Evolutionary conservation across 2,888 invertebrate genomes (phyloP).

Genomic region (Steromphala cineraria): DNA sequence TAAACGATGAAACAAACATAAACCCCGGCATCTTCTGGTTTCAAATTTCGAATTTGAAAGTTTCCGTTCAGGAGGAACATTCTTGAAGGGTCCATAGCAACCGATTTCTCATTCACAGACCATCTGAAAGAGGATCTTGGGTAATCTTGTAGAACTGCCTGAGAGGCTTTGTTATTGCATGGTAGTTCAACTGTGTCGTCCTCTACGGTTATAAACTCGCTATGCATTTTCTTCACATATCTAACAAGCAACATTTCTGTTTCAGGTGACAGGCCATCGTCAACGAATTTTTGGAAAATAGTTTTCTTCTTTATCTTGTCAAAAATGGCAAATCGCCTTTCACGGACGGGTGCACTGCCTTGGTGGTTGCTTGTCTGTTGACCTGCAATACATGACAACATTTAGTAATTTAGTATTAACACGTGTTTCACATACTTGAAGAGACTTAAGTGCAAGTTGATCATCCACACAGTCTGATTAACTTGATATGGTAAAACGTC

Average conservation of each 20-base stretch:
- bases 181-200: neutral
- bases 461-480: no score
- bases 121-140: neutral
- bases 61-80: neutral
- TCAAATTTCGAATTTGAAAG: neutral
- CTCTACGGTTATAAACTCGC: neutral
- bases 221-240: neutral
- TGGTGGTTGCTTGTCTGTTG: neutral
- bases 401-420: no score
- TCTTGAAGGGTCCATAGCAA: slow-evolving; percentile 3
- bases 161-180: neutral
- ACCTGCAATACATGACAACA: neutral
- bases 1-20: slow-evolving; percentile 18
- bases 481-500: no score
- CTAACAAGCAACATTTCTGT: neutral
- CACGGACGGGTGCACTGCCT: neutral
- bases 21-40: neutral
- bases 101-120: neutral
- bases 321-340: neutral
- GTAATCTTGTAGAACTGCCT: neutral
- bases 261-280: neutral
- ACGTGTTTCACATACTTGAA: no score
- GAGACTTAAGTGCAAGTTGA: no score
- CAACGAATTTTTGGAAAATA: neutral
- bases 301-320: neutral